Evolutionary conservation across 2,888 invertebrate genomes (phyloP).

Genomic region (Andrena bicolor): DNA sequence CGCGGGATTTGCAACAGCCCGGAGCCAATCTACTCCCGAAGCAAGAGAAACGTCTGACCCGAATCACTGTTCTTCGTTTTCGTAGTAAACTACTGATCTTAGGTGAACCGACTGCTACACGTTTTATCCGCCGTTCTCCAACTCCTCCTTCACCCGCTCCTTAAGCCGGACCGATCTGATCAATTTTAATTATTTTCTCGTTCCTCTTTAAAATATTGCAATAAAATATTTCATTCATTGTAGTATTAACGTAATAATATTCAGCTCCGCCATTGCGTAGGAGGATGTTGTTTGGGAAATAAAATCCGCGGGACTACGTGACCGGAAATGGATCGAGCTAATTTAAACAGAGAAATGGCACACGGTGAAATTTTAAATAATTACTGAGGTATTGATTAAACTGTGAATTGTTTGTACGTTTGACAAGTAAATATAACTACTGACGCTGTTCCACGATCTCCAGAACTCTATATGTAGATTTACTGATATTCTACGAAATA

Average conservation of each 20-base stretch:
- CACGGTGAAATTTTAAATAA: neutral
- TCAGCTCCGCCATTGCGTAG: neutral
- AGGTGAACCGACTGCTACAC: constrained; percentile 50
- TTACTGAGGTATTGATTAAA: neutral
- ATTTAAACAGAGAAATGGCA: neutral
- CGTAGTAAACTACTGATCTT: constrained; percentile 59
- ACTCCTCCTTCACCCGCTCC: constrained; percentile 19
- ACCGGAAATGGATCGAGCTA: too few relatives aligned
- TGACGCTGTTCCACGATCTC: neutral
- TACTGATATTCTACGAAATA: neutral
- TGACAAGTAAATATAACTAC: neutral
- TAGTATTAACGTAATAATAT: neutral
- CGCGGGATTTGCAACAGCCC: constrained; percentile 57
- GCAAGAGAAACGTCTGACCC: constrained; percentile 48
- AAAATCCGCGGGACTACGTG: neutral
- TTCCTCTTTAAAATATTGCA: neutral
- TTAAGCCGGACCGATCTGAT: neutral
- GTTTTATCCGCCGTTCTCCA: constrained; percentile 35
- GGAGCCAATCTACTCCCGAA: constrained; percentile 59
- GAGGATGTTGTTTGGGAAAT: neutral
- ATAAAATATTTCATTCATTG: too few relatives aligned
- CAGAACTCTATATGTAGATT: neutral
- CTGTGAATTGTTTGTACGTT: neutral
- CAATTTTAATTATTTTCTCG: constrained; percentile 58
- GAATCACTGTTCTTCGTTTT: constrained; percentile 71